These are phyloP conservation scores for Koerneria pararmatus DNA, from an alignment of 2,888 invertebrate species.

Conservation along the genomic window DNA sequence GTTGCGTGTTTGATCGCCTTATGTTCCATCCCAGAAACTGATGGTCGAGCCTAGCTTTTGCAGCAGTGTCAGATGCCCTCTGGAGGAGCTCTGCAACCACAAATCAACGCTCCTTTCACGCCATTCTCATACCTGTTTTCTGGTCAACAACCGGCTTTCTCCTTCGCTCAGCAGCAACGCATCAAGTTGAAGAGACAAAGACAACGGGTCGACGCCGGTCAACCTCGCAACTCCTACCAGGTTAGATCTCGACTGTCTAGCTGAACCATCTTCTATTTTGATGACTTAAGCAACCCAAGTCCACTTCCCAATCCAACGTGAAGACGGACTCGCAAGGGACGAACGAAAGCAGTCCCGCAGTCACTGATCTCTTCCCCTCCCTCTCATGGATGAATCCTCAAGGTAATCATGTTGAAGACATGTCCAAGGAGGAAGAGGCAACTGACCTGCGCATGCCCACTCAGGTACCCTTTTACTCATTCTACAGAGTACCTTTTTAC, in stretches of 20 bases:
- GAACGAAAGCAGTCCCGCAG: not conserved
- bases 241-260: constrained; percentile 31
- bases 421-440: not conserved
- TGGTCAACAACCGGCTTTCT: constrained; percentile 16
- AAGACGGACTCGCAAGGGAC: not conserved
- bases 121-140: constrained; percentile 29
- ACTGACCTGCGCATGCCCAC: not conserved
- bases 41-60: too few species aligned
- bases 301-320: not conserved
- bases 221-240: constrained; percentile 81
- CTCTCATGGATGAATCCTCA: too few species aligned
- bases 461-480: not conserved
- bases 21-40: too few species aligned
- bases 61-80: constrained; percentile 27
- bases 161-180: constrained; percentile 27
- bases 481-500: not conserved
- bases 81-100: constrained; percentile 29
- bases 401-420: not conserved
- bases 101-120: constrained; percentile 24
- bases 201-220: constrained; percentile 92
- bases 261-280: too few species aligned
- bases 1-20: too few species aligned
- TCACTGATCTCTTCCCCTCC: not conserved
- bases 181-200: constrained; percentile 77
- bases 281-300: not conserved